Evolutionary conservation across 2,888 invertebrate species (phyloP).

Genomic region (Platypus cylindrus): DNA sequence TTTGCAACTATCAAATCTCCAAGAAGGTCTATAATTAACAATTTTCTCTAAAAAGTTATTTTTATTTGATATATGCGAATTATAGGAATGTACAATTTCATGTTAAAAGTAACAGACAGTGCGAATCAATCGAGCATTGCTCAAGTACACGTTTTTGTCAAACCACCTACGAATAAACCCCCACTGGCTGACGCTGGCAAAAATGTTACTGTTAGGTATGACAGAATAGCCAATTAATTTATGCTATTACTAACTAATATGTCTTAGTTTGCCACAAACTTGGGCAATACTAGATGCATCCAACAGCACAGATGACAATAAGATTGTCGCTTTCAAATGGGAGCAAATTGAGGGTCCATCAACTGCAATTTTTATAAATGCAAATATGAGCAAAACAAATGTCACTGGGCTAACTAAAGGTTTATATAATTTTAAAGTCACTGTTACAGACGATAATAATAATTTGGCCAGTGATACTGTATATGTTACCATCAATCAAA

Average conservation of each 20-base stretch:
- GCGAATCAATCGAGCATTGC: constrained; percentile 79
- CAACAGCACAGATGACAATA: constrained; percentile 59
- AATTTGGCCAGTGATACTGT: constrained; percentile 64
- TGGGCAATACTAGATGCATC: constrained; percentile 70
- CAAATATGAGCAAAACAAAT: constrained; percentile 46
- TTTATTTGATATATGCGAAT: not conserved
- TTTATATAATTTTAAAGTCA: constrained; percentile 65
- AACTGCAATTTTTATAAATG: constrained; percentile 38
- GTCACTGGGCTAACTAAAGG: constrained; percentile 74
- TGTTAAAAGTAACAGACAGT: constrained; percentile 83
- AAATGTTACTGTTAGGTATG: constrained; percentile 46
- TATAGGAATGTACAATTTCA: constrained; percentile 75
- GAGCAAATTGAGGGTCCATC: constrained; percentile 61
- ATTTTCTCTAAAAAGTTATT: not conserved
- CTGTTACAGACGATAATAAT: constrained; percentile 74
- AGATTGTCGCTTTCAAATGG: constrained; percentile 75
- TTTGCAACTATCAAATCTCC: constrained; percentile 72
- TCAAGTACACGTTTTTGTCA: constrained; percentile 80
- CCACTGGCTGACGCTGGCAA: constrained; percentile 57
- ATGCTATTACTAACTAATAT: not conserved
- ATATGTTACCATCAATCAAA: constrained; percentile 70
- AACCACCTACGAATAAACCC: constrained; percentile 75
- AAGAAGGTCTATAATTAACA: constrained; percentile 44
- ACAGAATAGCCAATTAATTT: not conserved
- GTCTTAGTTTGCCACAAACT: constrained; percentile 61